These are phyloP conservation scores for Pseudomyrmex dendroicus DNA, from an alignment of 1,140 invertebrate genomes.

Conservation along the genomic window DNA sequence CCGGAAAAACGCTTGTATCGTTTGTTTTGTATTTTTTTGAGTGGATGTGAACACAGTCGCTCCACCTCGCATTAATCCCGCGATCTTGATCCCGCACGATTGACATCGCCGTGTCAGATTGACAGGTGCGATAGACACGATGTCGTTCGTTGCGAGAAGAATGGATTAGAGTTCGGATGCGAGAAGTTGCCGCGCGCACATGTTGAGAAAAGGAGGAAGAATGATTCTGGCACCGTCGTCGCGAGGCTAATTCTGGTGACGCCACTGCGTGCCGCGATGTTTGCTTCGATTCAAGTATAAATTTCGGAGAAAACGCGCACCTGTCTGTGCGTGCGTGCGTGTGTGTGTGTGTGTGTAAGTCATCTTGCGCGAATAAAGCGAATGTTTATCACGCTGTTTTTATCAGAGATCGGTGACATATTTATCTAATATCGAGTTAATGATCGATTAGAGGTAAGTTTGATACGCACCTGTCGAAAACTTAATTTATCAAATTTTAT, in stretches of 20 bases:
- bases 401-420: background rate
- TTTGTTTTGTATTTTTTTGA: slow-evolving; percentile 16
- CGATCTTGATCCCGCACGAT: slow-evolving; percentile 47
- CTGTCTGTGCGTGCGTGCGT: too few relatives aligned
- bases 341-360: too few relatives aligned
- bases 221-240: slow-evolving; percentile 31
- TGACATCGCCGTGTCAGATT: slow-evolving; percentile 44
- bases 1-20: background rate
- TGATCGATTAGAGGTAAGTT: background rate
- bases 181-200: background rate
- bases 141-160: background rate
- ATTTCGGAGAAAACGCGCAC: background rate
- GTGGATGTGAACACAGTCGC: background rate
- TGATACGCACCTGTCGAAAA: too few relatives aligned
- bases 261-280: background rate
- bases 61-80: background rate
- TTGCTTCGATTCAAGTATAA: slow-evolving; percentile 9
- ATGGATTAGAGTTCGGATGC: background rate
- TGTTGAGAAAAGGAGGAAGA: slow-evolving; percentile 4
- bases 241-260: slow-evolving; percentile 51
- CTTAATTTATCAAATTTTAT: too few relatives aligned
- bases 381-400: background rate
- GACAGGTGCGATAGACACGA: slow-evolving; percentile 22
- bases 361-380: background rate
- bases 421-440: slow-evolving; percentile 6